Evolutionary conservation across 2,797 vertebrate genomes (phyloP), one percentile per base, ranked within the genome.

Genomic region (Myotis planiceps): DNA sequence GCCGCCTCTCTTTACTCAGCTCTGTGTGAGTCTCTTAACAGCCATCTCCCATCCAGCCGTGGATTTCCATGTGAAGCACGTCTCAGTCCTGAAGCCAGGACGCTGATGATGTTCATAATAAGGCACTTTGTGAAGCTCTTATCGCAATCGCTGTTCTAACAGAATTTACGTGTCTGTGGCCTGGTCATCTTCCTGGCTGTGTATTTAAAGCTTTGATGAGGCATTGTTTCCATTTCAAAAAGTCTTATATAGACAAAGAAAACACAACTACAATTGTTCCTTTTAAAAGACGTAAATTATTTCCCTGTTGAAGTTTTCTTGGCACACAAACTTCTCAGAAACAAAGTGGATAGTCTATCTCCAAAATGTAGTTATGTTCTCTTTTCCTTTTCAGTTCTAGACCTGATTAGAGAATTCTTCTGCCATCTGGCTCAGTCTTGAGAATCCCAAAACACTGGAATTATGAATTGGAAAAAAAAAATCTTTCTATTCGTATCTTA

Each of bases 261-360:
- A 76, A 42, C 15, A 32, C 15, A 79, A 18, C 15, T 65, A 0
- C 16, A 66, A 71, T 9, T 34, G 1, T 86, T 66, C 16, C 60
- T 69, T 81, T 85, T 32, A 51, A 83, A 75, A 55, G 37, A 71
- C 87, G 10, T 34, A 65, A 83, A 79, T 71, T 88, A 45, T 66
- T 95, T 53, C 27, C 63, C 32, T n/a, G 29, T 19, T 81, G 66
- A 72, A 4, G 37, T 76, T 87, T 96, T 75, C 53, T 87, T 80
- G 53, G 58, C 58, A 42, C 74, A 69, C 55, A 27, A 47, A 14
- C 6, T 68, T 91, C 66, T 87, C 80, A 21, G 39, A 81, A 88
- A 58, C 60, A 47, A 96, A 96, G 37, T 39, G 2, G 19, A 18
- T 55, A 55, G 71, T 80, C 63, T 45, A 0, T 66, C 76, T 86